A percentile compares a stretch with the other conserved stretches of the same genome.
Conservation (phyloP, 2,888 invertebrate genomes). For the Sesia apiformis region DNA sequence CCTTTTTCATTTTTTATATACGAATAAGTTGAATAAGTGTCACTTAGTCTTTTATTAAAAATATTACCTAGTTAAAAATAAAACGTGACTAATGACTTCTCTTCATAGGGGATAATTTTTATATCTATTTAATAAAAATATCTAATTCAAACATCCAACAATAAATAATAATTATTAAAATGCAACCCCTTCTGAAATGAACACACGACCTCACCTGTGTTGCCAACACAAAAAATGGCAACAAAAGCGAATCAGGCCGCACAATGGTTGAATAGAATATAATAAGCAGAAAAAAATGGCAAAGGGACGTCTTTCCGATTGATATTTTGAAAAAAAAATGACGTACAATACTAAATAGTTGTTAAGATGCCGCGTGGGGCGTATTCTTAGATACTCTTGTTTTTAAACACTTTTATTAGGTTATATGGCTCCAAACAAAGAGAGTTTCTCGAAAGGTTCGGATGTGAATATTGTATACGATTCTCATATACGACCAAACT, state of each 20-base stretch:
- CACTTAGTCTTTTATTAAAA: too few species aligned
- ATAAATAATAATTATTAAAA: neutral
- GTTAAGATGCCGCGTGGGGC: neutral
- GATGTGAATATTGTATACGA: too few species aligned
- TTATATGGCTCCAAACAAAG: too few species aligned
- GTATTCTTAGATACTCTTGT: neutral
- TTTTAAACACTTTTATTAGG: too few species aligned
- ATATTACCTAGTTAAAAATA: too few species aligned
- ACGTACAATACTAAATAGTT: conserved; percentile 34
- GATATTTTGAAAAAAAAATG: conserved; percentile 48
- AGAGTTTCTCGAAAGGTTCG: too few species aligned
- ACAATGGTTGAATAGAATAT: conserved; percentile 43
- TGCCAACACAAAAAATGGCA: conserved; percentile 36
- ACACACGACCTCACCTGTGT: conserved; percentile 30
- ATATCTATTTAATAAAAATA: neutral
- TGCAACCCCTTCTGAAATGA: conserved; percentile 24
- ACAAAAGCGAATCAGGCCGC: conserved; percentile 35
- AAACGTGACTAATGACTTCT: too few species aligned
- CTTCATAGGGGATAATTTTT: too few species aligned
- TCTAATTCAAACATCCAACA: neutral
- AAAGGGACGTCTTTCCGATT: conserved; percentile 39
- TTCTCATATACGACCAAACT: too few species aligned
- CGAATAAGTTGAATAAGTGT: too few species aligned
- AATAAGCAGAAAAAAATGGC: conserved; percentile 42
- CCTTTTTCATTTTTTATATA: too few species aligned